A percentile compares a stretch with the other conserved stretches of the same genome.
Evolutionary conservation across 2,113 vertebrate genomes (phyloP).

Genomic region (Lota lota): DNA sequence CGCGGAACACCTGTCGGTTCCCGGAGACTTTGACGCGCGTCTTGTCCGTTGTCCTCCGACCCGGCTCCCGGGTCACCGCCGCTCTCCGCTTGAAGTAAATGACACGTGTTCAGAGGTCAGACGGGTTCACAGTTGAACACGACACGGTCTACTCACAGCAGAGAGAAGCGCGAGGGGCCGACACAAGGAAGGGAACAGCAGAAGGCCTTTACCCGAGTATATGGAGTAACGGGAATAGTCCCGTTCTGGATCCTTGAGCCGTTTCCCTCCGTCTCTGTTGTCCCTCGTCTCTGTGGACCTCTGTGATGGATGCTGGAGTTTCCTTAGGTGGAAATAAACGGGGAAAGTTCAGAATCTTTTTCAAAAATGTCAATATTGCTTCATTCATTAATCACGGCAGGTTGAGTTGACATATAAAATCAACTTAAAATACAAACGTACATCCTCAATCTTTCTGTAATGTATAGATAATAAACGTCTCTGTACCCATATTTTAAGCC

Average conservation of each 20-base stretch:
- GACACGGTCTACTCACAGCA: too few relatives aligned
- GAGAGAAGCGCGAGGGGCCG: too few relatives aligned
- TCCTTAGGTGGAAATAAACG: slow-evolving; percentile 66
- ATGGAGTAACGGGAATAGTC: slow-evolving; percentile 24
- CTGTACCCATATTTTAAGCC: too few relatives aligned
- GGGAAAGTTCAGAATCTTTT: too few relatives aligned
- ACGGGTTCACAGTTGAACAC: too few relatives aligned
- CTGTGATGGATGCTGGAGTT: slow-evolving; percentile 77
- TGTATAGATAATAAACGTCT: not conserved
- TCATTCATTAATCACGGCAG: not conserved
- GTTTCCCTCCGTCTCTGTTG: slow-evolving; percentile 73
- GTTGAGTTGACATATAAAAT: not conserved
- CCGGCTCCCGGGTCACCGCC: slow-evolving; percentile 47
- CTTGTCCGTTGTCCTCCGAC: slow-evolving; percentile 37
- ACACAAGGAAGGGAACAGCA: too few relatives aligned
- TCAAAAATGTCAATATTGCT: not conserved
- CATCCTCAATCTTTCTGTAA: not conserved
- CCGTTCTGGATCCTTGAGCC: slow-evolving; percentile 52
- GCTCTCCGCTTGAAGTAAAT: not conserved
- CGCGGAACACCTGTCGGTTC: slow-evolving; percentile 54
- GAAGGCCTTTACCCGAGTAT: slow-evolving; percentile 38
- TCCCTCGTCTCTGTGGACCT: slow-evolving; percentile 76
- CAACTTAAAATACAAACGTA: too few relatives aligned
- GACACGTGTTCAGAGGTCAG: too few relatives aligned
- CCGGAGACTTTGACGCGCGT: slow-evolving; percentile 57